Evolutionary conservation across 2,797 vertebrate species (phyloP).

Genomic region (Emys orbicularis): DNA sequence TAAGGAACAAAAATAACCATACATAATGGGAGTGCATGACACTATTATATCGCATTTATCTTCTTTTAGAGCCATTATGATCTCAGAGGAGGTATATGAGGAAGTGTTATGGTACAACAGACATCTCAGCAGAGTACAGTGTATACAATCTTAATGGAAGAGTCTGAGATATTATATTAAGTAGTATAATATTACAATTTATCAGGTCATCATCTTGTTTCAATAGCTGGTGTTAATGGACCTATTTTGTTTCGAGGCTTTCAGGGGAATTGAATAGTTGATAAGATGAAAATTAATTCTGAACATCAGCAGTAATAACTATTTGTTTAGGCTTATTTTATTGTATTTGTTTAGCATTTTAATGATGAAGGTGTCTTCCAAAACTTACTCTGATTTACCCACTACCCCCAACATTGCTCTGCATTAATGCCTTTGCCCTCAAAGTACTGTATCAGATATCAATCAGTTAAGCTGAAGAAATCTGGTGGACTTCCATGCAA

Average conservation of each 20-base stretch:
- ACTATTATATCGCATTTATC: not conserved
- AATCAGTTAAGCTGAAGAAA: not conserved
- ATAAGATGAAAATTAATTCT: slow-evolving; percentile 39
- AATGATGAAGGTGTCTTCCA: not conserved
- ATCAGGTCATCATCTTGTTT: slow-evolving; percentile 19
- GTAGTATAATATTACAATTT: slow-evolving; percentile 17
- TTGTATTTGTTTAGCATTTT: not conserved
- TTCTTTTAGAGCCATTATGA: not conserved
- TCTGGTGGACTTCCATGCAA: slow-evolving; percentile 14
- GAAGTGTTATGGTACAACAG: not conserved
- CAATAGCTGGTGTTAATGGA: not conserved
- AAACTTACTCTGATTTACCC: not conserved
- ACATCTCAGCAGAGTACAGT: not conserved
- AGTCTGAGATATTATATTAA: not conserved
- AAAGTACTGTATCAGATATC: slow-evolving; percentile 38
- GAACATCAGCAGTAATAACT: slow-evolving; percentile 1
- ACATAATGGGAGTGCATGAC: rapidly evolving
- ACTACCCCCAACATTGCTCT: slow-evolving; percentile 24
- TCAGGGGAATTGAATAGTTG: not conserved
- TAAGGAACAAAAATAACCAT: not conserved
- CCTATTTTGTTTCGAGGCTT: slow-evolving; percentile 3
- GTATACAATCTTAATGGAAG: not conserved
- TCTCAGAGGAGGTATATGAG: not conserved
- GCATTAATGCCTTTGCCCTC: not conserved
- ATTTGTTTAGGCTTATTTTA: not conserved